A percentile compares a stretch with the other conserved stretches of the same genome.
These are phyloP conservation scores for Huso huso DNA, from an alignment of 2,797 vertebrate genomes.

Conservation along the genomic window DNA sequence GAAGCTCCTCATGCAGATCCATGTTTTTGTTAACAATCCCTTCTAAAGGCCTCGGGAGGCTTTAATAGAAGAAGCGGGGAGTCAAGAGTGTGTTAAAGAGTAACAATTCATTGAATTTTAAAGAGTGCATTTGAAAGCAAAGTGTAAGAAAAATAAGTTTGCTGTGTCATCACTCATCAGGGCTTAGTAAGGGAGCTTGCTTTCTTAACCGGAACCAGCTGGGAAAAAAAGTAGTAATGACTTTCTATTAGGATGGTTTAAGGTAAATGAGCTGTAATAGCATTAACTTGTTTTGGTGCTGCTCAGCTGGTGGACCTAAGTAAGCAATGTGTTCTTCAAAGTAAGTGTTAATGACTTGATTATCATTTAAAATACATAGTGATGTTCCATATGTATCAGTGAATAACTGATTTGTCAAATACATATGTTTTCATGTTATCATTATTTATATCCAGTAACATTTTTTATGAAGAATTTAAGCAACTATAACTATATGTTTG, in stretches of 20 bases:
- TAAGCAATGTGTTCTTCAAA: constrained; percentile 1
- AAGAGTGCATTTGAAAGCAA: constrained; percentile 63
- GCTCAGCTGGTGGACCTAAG: neutral
- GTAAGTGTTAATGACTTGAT: constrained; percentile 4
- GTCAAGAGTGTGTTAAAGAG: constrained; percentile 69
- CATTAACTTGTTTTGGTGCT: neutral
- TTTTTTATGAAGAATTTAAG: too few relatives aligned
- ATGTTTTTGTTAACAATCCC: constrained; percentile 88
- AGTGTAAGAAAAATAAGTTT: constrained; percentile 25
- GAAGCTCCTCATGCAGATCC: constrained; percentile 70
- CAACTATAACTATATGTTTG: too few relatives aligned
- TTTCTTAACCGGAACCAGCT: neutral
- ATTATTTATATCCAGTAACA: too few relatives aligned
- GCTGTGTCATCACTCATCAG: neutral
- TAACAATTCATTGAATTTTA: constrained; percentile 64
- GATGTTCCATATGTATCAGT: neutral
- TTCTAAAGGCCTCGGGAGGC: constrained; percentile 69
- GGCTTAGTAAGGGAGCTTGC: neutral
- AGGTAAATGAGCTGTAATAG: neutral
- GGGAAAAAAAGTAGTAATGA: neutral
- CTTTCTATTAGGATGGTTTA: neutral
- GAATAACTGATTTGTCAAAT: too few relatives aligned
- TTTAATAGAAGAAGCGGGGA: constrained; percentile 65
- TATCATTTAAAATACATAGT: constrained; percentile 15
- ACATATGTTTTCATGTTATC: too few relatives aligned